Evolutionary conservation across 2,888 invertebrate species (phyloP).

Genomic region (Hydrotaea diabolus): DNA sequence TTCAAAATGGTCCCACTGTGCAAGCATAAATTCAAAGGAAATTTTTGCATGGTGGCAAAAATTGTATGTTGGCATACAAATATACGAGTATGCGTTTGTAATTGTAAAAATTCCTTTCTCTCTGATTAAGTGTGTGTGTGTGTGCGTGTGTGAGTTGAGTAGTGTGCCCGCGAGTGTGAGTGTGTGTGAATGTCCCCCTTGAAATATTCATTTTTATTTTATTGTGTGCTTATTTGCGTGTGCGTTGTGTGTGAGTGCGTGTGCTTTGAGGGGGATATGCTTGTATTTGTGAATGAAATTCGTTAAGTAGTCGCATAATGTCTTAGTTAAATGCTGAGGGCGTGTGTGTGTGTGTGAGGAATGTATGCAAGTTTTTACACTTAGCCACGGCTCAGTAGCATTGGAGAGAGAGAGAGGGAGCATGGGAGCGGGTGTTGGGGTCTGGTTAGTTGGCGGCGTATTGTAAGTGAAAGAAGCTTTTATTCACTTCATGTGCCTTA

Average conservation of each 20-base stretch:
- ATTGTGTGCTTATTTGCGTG: neutral
- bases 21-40: too few relatives aligned
- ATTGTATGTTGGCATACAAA: too few relatives aligned
- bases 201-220: neutral
- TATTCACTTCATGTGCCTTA: slow-evolving; percentile 1
- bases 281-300: slow-evolving; percentile 3
- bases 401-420: neutral
- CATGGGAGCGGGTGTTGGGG: neutral
- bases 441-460: neutral
- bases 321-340: neutral
- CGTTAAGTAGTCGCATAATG: slow-evolving; percentile 15
- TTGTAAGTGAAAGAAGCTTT: neutral
- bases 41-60: too few relatives aligned
- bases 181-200: neutral
- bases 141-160: too few relatives aligned
- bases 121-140: too few relatives aligned
- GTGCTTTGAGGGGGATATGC: neutral
- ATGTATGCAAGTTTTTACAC: neutral
- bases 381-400: neutral
- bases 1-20: too few relatives aligned
- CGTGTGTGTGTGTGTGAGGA: neutral
- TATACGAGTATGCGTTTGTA: too few relatives aligned
- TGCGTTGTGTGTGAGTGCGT: neutral
- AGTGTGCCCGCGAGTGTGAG: too few relatives aligned
- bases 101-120: too few relatives aligned